Evolutionary conservation across 2,113 vertebrate genomes (phyloP).

Genomic region (Tretioscincus oriximinensis): DNA sequence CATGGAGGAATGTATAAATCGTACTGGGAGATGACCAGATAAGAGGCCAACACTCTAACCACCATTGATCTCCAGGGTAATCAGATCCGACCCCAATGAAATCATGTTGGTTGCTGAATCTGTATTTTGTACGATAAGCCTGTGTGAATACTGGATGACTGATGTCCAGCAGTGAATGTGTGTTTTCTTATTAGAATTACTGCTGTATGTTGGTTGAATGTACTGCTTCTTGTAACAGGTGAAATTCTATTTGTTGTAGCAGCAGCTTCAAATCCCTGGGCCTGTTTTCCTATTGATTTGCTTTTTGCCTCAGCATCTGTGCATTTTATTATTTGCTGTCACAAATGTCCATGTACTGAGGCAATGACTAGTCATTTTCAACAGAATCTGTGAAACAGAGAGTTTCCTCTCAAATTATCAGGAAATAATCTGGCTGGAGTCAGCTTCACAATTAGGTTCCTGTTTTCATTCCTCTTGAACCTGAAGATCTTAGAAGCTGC

Average conservation of each 20-base stretch:
- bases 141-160: fast-evolving
- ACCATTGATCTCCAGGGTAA: neutral
- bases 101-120: neutral
- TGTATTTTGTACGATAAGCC: neutral
- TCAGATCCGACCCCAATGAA: too few species aligned
- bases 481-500: constrained; percentile 42
- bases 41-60: too few species aligned
- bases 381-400: neutral
- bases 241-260: neutral
- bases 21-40: too few species aligned
- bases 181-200: fast-evolving
- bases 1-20: too few species aligned
- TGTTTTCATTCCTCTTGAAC: constrained; percentile 36
- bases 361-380: constrained; percentile 2
- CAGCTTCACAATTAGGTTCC: constrained; percentile 38
- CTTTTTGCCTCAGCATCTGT: neutral
- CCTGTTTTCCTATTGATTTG: constrained; percentile 9
- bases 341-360: neutral
- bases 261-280: constrained; percentile 12
- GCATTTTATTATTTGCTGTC: neutral
- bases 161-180: neutral
- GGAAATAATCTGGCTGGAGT: constrained; percentile 3
- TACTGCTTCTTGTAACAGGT: neutral
- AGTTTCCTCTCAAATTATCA: fast-evolving
- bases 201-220: fast-evolving